These are phyloP conservation scores for Rhogogaster chlorosoma DNA, from an alignment of 2,888 invertebrate genomes.

Conservation along the genomic window DNA sequence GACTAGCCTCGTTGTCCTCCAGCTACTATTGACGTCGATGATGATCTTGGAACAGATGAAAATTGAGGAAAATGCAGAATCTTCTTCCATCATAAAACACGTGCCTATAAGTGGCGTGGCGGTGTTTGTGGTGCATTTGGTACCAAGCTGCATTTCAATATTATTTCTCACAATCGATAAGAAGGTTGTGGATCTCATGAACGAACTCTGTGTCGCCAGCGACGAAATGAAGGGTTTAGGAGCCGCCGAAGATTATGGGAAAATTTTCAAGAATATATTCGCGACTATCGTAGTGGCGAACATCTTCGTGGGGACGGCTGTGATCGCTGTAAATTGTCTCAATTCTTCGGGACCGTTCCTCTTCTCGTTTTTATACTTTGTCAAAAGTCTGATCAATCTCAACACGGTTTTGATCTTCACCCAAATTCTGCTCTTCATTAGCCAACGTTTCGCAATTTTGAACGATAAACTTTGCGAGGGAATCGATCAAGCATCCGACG, in stretches of 20 bases:
- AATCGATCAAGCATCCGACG: neutral
- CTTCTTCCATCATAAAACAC: too few relatives aligned
- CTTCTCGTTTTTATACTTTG: neutral
- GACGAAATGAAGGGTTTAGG: neutral
- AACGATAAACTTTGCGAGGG: neutral
- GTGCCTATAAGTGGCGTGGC: too few relatives aligned
- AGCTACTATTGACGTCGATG: neutral
- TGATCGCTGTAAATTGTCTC: too few relatives aligned
- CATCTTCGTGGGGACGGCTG: neutral
- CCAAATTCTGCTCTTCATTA: neutral
- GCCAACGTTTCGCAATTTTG: neutral
- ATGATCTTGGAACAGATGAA: neutral
- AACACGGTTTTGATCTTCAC: neutral
- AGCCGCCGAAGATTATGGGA: neutral
- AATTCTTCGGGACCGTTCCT: neutral
- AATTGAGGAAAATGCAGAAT: neutral
- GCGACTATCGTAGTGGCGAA: neutral
- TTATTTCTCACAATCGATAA: neutral
- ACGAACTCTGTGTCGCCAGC: neutral
- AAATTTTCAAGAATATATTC: neutral
- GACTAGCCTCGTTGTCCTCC: neutral
- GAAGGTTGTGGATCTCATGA: neutral
- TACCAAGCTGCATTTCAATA: neutral
- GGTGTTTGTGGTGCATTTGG: too few relatives aligned
- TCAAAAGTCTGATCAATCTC: neutral